Conservation (phyloP, 2,797 vertebrate genomes). For the Rhincodon typus region DNA sequence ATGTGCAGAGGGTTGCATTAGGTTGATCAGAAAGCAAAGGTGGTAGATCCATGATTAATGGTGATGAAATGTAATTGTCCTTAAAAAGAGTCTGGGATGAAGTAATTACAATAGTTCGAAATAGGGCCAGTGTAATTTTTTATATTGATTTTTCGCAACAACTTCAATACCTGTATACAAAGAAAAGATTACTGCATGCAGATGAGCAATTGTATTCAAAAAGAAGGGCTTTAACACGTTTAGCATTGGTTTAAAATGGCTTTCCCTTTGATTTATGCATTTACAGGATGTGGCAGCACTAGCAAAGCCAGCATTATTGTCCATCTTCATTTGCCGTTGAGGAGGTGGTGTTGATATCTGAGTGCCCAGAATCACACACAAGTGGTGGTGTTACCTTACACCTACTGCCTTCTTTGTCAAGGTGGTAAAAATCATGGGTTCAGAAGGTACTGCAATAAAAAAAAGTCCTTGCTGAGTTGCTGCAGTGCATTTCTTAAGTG, state of each 20-base stretch:
- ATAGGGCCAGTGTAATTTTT: background rate
- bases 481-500: background rate
- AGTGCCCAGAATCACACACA: background rate
- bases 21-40: slow-evolving; percentile 2
- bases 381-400: background rate
- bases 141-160: background rate
- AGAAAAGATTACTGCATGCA: background rate
- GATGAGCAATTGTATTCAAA: background rate
- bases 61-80: slow-evolving; percentile 17
- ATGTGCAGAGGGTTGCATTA: background rate
- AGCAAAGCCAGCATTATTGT: background rate
- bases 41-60: background rate
- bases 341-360: background rate
- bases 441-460: background rate
- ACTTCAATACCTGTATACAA: background rate
- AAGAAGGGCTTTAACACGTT: background rate
- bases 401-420: background rate
- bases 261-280: background rate
- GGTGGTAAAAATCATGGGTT: too few relatives aligned
- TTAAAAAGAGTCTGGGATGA: background rate
- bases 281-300: background rate
- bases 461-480: background rate
- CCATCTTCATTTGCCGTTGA: too few relatives aligned
- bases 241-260: background rate
- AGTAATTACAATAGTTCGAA: slow-evolving; percentile 17